Conservation (phyloP, 1,140 invertebrate species). For the Adelges cooleyi region DNA sequence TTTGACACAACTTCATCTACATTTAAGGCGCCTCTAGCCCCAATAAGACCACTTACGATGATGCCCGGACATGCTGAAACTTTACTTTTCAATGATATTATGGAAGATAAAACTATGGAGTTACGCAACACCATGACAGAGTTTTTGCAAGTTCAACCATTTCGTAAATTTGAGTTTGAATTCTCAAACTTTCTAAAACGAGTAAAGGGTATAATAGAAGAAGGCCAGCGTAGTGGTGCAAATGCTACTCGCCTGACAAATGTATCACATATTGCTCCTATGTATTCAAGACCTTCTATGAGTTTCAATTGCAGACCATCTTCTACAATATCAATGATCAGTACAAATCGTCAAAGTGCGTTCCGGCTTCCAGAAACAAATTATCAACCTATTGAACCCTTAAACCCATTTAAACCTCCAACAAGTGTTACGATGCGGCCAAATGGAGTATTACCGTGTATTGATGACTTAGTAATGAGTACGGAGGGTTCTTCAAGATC, state of each 20-base stretch:
- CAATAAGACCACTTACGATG: no score
- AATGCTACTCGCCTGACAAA: neutral
- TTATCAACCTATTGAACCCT: neutral
- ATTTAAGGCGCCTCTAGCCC: neutral
- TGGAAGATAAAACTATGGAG: neutral
- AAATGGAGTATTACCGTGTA: neutral
- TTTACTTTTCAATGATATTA: neutral
- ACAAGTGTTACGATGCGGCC: neutral
- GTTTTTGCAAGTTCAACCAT: neutral
- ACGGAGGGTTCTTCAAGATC: neutral
- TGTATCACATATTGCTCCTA: neutral
- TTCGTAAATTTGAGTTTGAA: slow-evolving; percentile 16
- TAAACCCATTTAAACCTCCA: slow-evolving; percentile 19
- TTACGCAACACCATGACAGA: neutral
- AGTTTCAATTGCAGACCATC: neutral
- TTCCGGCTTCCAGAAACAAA: neutral
- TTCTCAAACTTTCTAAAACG: neutral
- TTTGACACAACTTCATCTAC: neutral
- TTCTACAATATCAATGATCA: neutral
- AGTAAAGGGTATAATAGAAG: neutral
- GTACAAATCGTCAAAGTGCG: neutral
- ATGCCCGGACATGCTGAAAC: neutral
- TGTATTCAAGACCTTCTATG: neutral
- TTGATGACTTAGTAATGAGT: neutral
- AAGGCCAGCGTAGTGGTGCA: neutral